phyloP scores from a whole-genome alignment of 2,888 invertebrate species.

The Drosophila kokeensis region DNA sequence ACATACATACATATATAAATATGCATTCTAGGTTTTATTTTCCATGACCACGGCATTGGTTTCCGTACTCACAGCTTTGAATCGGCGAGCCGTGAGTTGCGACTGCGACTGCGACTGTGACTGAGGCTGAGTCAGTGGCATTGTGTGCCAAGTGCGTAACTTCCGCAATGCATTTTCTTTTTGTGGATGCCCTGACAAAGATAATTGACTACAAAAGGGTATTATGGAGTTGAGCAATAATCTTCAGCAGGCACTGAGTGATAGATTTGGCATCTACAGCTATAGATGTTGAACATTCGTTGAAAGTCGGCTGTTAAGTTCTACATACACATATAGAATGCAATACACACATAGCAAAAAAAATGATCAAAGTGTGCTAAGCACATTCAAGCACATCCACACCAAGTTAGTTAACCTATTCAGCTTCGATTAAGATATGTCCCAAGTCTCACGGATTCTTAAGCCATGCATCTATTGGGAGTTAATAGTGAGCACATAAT shows the following conservation, averaged over 20 bases:
- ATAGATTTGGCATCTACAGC: neutral
- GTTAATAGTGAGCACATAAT: neutral
- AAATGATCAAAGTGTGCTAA: too few species aligned
- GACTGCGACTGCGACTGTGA: conserved; percentile 3
- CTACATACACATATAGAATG: neutral
- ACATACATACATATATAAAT: neutral
- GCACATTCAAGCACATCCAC: neutral
- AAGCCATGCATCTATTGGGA: neutral
- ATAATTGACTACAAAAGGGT: neutral
- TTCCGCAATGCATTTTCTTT: conserved; percentile 35
- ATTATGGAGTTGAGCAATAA: neutral
- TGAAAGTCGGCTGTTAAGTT: neutral
- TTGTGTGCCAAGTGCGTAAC: conserved; percentile 70
- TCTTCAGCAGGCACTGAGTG: neutral
- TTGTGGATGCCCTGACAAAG: conserved; percentile 14
- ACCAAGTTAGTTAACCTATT: neutral
- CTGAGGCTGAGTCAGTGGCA: conserved; percentile 13
- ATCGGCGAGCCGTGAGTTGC: conserved; percentile 6
- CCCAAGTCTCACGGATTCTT: neutral
- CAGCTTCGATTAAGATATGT: neutral
- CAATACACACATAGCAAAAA: too few species aligned
- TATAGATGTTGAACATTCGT: neutral
- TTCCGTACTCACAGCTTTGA: conserved; percentile 30
- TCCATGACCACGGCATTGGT: conserved; percentile 57
- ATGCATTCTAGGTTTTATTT: conserved; percentile 57